These are phyloP conservation scores for Panulirus ornatus DNA, from an alignment of 1,140 invertebrate genomes.

Conservation along the genomic window DNA sequence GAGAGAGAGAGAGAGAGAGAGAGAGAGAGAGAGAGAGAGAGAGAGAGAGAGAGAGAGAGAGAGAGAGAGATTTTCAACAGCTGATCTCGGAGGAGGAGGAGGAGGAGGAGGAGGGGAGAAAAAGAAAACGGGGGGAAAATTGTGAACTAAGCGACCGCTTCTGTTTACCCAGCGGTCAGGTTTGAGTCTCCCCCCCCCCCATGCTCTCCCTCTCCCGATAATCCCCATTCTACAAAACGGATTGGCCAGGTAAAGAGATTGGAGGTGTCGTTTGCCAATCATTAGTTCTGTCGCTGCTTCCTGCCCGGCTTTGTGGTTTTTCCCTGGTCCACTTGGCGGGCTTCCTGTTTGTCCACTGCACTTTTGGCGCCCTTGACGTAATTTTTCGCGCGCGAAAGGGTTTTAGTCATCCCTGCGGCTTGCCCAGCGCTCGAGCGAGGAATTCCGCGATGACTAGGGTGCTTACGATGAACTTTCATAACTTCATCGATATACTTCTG, in stretches of 20 bases:
- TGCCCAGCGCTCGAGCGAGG: too few relatives aligned
- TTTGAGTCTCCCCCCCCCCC: background rate
- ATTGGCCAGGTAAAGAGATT: slow-evolving; percentile 48
- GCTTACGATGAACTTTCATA: too few relatives aligned
- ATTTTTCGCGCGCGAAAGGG: too few relatives aligned
- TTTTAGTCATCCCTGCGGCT: too few relatives aligned
- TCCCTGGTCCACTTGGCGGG: background rate
- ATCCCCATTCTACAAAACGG: slow-evolving; percentile 41
- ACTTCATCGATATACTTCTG: too few relatives aligned
- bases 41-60: background rate
- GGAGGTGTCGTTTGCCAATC: slow-evolving; percentile 35
- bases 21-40: slow-evolving; percentile 6
- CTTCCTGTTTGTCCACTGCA: background rate
- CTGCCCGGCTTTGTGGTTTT: background rate
- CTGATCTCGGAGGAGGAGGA: background rate
- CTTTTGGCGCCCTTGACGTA: background rate
- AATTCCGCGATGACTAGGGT: too few relatives aligned
- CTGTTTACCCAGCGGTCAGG: slow-evolving; percentile 48
- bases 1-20: background rate
- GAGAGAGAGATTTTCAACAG: background rate
- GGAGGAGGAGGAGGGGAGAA: background rate
- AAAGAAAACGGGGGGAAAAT: background rate
- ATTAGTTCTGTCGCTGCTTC: slow-evolving; percentile 43
- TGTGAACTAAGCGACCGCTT: background rate
- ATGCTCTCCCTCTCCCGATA: background rate